These are phyloP conservation scores for Sebastes itinus DNA, from an alignment of 2,797 vertebrate genomes.

Conservation along the genomic window DNA sequence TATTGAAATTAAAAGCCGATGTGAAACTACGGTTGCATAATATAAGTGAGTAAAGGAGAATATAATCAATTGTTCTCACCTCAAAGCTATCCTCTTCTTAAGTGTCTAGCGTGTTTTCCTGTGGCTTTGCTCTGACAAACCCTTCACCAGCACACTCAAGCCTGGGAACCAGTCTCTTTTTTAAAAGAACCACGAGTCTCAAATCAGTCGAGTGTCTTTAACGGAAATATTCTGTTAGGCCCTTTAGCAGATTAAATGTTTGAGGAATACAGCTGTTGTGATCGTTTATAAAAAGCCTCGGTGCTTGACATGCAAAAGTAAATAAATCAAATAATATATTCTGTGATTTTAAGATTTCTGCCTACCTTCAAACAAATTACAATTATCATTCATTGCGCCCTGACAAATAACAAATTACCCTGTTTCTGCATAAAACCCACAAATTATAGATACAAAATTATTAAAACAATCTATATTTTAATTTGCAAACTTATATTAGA, in stretches of 20 bases:
- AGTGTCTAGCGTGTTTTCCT: conserved; percentile 82
- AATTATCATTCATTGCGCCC: background rate
- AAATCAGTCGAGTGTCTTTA: background rate
- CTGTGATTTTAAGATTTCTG: background rate
- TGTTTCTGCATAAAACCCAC: conserved; percentile 2
- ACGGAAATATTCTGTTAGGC: background rate
- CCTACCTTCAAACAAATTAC: background rate
- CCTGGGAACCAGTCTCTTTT: background rate
- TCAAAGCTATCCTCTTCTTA: conserved; percentile 81
- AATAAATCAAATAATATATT: background rate
- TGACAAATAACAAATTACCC: background rate
- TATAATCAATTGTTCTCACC: conserved; percentile 68
- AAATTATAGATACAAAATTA: conserved; percentile 85
- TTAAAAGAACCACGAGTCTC: background rate
- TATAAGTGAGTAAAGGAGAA: background rate
- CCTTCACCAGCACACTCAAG: background rate
- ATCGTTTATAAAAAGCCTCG: background rate
- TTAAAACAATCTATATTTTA: conserved; percentile 99
- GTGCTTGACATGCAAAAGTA: background rate
- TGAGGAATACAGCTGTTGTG: background rate
- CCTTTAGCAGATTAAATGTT: background rate
- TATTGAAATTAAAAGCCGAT: background rate
- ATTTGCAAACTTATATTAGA: conserved; percentile 99
- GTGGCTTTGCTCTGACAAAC: conserved; percentile 76
- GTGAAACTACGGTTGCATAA: background rate